These are phyloP conservation scores for Mola mola DNA, from an alignment of 2,113 vertebrate genomes.

Conservation along the genomic window DNA sequence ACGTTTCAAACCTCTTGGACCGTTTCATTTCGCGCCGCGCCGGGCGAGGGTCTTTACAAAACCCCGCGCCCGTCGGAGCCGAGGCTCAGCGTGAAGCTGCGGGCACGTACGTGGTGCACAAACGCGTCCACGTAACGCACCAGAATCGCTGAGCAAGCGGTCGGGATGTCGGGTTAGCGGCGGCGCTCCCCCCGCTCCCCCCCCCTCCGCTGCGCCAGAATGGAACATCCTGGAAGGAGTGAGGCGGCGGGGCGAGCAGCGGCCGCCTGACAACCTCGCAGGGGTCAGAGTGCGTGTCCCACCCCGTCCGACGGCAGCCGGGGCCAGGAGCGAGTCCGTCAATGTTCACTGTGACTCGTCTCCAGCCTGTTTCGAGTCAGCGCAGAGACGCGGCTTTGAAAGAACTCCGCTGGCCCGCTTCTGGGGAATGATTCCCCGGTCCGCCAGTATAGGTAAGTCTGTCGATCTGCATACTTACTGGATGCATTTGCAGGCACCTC, in stretches of 20 bases:
- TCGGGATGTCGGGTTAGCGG: slow-evolving; percentile 31
- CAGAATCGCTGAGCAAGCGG: slow-evolving; percentile 8
- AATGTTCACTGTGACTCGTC: slow-evolving; percentile 17
- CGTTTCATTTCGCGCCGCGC: slow-evolving; percentile 29
- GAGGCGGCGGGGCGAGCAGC: slow-evolving; percentile 26
- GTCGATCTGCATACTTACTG: no score
- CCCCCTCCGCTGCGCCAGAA: slow-evolving; percentile 37
- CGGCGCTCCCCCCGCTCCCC: slow-evolving; percentile 18
- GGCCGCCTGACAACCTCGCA: slow-evolving; percentile 71
- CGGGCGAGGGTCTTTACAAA: background rate
- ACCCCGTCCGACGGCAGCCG: no score
- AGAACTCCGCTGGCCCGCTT: slow-evolving; percentile 15
- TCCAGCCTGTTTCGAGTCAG: slow-evolving; percentile 31
- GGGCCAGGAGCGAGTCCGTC: background rate
- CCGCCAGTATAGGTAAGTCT: slow-evolving; percentile 66
- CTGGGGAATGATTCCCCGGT: slow-evolving; percentile 73
- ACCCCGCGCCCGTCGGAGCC: rapidly evolving
- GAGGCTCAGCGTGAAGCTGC: rapidly evolving
- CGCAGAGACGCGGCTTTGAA: slow-evolving; percentile 32
- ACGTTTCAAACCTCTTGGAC: slow-evolving; percentile 55
- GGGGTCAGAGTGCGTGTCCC: slow-evolving; percentile 62
- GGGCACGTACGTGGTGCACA: background rate
- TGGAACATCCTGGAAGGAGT: slow-evolving; percentile 70
- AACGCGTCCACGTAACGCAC: background rate
- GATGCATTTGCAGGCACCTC: no score